Conservation (phyloP, 2,113 vertebrate genomes). For the Malurus alboscapulatus region DNA sequence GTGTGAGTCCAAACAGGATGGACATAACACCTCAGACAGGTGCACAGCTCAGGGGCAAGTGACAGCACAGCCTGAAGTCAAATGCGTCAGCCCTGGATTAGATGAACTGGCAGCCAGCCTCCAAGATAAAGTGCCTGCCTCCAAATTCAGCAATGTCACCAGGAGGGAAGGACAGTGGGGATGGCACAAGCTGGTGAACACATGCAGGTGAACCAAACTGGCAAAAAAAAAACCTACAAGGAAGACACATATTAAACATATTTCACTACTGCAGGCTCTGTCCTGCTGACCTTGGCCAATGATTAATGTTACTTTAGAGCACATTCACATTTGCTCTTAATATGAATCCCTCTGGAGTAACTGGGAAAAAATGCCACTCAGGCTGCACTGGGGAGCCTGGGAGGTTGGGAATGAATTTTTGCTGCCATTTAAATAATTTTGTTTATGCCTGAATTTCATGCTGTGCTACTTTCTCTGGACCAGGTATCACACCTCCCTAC, state of each 20-base stretch:
- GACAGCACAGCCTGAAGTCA: background rate
- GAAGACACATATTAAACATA: background rate
- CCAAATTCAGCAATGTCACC: background rate
- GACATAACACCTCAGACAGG: conserved; percentile 11
- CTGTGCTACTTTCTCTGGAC: background rate
- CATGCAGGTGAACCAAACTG: background rate
- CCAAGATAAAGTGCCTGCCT: background rate
- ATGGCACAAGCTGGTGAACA: background rate
- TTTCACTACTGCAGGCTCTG: background rate
- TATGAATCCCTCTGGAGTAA: background rate
- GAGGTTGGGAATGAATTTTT: background rate
- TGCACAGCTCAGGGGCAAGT: conserved; percentile 23
- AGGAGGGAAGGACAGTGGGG: background rate
- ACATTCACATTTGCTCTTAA: background rate
- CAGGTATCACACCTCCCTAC: background rate
- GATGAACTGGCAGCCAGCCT: background rate
- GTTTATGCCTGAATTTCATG: background rate
- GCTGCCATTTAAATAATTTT: background rate
- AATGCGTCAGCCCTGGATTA: background rate
- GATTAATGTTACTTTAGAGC: conserved; percentile 12
- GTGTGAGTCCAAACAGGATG: background rate
- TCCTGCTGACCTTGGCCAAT: conserved; percentile 48
- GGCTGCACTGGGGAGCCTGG: background rate
- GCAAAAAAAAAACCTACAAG: background rate
- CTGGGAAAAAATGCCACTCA: background rate